Evolutionary conservation across 2,888 invertebrate species (phyloP).

Genomic region (Toxonevra muliebris): DNA sequence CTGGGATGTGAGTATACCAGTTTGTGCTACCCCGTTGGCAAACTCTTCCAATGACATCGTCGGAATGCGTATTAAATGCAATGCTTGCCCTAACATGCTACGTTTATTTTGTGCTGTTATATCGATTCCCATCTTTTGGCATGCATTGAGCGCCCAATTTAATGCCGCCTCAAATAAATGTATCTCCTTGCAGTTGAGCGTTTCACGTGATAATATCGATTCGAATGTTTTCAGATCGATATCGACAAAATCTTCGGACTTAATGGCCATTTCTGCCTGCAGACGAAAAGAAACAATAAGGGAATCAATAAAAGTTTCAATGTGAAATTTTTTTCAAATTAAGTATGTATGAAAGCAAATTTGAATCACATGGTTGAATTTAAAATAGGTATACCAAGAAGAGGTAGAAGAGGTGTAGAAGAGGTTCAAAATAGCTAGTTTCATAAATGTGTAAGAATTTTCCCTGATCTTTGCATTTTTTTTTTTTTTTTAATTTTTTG

Average conservation of each 20-base stretch:
- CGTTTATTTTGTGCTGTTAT: conserved; percentile 82
- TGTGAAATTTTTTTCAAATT: neutral
- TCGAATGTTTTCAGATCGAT: conserved; percentile 93
- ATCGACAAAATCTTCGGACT: conserved; percentile 95
- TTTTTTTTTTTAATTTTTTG: too few species aligned
- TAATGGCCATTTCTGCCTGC: conserved; percentile 92
- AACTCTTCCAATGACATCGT: conserved; percentile 94
- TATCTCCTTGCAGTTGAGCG: conserved; percentile 93
- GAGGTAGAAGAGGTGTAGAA: neutral
- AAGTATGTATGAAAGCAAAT: too few species aligned
- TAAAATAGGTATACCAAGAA: neutral
- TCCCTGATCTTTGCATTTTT: too few species aligned
- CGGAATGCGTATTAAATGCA: conserved; percentile 90
- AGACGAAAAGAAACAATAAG: neutral
- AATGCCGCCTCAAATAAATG: conserved; percentile 90
- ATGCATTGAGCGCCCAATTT: conserved; percentile 94
- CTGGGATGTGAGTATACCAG: conserved; percentile 88
- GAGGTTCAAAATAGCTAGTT: too few species aligned
- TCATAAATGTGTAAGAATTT: too few species aligned
- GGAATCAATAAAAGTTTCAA: neutral
- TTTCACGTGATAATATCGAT: conserved; percentile 90
- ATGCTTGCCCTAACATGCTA: conserved; percentile 77
- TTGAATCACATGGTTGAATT: too few species aligned
- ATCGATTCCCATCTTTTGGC: conserved; percentile 83
- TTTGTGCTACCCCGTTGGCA: conserved; percentile 94